Evolutionary conservation across 2,797 vertebrate species (phyloP), one percentile per base, ranked within the genome.

Genomic region (Xyrichtys novacula): DNA sequence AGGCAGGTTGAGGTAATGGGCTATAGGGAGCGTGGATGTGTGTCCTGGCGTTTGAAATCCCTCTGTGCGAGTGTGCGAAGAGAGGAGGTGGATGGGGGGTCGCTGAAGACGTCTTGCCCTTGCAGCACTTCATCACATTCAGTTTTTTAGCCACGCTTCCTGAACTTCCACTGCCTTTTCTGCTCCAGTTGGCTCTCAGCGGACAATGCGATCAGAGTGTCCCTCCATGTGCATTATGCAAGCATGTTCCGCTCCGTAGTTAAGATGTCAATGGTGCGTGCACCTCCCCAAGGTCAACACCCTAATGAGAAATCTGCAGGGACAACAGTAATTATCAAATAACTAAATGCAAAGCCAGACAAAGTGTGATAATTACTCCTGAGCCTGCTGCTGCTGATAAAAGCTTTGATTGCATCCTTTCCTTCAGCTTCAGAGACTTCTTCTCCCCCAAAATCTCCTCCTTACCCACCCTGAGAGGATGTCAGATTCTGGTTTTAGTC

Each of bases 221-320:
- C 86, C 81, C 84, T 61, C 75, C 80, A 55, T 88, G 83, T 64
- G 76, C 66, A 67, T 75, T 77, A 83, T 74, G 73, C 50, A 64
- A 67, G 81, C 72, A 23, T 64, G 77, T 90, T 86, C 74, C 67
- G 52, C 53, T 82, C 78, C 83, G 76, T 88, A 85, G 92, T 88
- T 85, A 83, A 89, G 90, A 91, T 89, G 90, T 93, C 90, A 90
- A 64, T 68, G 83, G 82, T 85, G 83, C 78, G 43, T 86, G 85
- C 81, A 76, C 87, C 85, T 89, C 85, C 52, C 80, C 92, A 94
- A 94, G 92, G 92, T 94, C 91, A 87, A 66, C 73, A 67, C 70
- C 82, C 87, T 91, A 89, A 91, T 92, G 91, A 92, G 85, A 92
- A 91, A 91, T 86, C 88, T 86, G 81, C 78, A 23, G 84, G 74